phyloP scores from a whole-genome alignment of 2,113 vertebrate species.

The Collichthys lucidus region DNA sequence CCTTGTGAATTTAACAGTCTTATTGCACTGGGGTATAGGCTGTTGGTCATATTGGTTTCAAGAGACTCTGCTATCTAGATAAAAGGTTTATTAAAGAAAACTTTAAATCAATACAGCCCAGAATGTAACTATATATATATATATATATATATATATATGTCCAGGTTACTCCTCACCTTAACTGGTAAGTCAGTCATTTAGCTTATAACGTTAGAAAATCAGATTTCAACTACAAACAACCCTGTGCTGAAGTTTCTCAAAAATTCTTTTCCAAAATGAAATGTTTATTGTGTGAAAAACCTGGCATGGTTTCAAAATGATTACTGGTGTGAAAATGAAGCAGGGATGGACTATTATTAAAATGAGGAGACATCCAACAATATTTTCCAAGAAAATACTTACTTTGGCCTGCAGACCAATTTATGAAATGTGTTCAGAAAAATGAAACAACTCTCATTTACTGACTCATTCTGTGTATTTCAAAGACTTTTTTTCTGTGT shows the following conservation, averaged over 20 bases:
- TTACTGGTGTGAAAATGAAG: slow-evolving; percentile 28
- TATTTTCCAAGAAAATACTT: slow-evolving; percentile 20
- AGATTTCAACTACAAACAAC: neutral
- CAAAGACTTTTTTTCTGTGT: neutral
- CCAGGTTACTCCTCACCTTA: neutral
- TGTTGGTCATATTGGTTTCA: neutral
- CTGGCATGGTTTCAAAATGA: slow-evolving; percentile 14
- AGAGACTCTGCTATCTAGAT: too few relatives aligned
- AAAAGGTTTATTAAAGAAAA: neutral
- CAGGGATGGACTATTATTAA: slow-evolving; percentile 37
- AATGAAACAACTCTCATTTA: neutral
- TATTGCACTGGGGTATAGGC: too few relatives aligned
- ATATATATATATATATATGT: too few relatives aligned
- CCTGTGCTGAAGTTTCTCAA: neutral
- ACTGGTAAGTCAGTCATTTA: neutral
- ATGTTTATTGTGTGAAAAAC: neutral
- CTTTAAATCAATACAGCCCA: neutral
- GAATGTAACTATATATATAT: neutral
- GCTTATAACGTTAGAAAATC: neutral
- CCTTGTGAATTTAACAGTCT: too few relatives aligned
- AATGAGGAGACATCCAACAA: slow-evolving; percentile 9
- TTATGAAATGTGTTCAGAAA: neutral
- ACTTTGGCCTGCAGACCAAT: slow-evolving; percentile 14
- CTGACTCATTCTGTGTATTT: slow-evolving; percentile 23
- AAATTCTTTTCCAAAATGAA: slow-evolving; percentile 13